Evolutionary conservation across 1,140 invertebrate species (phyloP), one percentile per base, ranked within the genome.

Genomic region (Drosophila kanapiae): DNA sequence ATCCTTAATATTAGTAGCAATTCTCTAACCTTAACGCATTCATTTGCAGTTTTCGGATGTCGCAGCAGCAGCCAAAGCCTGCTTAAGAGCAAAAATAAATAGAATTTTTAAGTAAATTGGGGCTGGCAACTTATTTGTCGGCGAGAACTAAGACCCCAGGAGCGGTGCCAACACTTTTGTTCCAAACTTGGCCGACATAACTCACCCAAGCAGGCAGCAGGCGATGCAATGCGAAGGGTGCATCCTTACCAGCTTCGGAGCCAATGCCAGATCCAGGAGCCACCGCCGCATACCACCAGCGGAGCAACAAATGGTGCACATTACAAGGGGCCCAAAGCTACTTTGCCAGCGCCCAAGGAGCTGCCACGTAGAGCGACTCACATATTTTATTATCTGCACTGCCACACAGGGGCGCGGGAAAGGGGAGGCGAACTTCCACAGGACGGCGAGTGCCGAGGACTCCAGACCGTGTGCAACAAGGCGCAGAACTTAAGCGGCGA

Each of bases 21-120:
- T 33, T 56, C 2, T 6, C 37, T 4, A 29, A 47, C 16, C 10
- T 7, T n/a, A 16, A 59, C 31, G 58, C 43, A 67, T 58, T 75
- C 35, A 18, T 68, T 45, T 37, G 5, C 43, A 53, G 18, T 37
- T 49, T 54, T 14, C 11, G 51, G 56, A 38, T 64, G 59, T 33
- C 56, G 35, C 16, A 70, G 61, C 45, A 38, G 54, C 37, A 42
- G 38, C 13, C 45, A 67, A 65, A 43, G 57, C 69, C 69, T 86
- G 70, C 82, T 75, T 85, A 69, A 75, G 54, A 63, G 43, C 53
- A 67, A 88, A 88, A 87, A 75, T 88, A 88, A 87, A 83, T 87
- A 80, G 84, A 87, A 87, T 87, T 87, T 87, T 83, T 75, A 87
- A 87, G 84, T 87, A 88, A 87, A 87, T 80, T 75, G 80, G 72